Evolutionary conservation across 2,888 invertebrate genomes (phyloP).

Genomic region (Drymonia ruficornis): DNA sequence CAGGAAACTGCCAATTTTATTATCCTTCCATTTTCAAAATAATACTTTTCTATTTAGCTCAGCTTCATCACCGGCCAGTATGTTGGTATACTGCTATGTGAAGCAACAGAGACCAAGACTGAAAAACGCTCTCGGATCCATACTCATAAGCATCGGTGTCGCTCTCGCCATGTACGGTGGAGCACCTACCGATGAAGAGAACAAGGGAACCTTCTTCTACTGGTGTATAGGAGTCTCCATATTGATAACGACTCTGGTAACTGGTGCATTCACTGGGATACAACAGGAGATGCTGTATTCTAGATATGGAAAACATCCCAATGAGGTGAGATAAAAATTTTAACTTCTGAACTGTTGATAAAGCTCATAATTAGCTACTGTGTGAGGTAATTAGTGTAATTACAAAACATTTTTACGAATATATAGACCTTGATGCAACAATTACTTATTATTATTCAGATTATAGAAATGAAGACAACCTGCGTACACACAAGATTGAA

Average conservation of each 20-base stretch:
- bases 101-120: conserved; percentile 63
- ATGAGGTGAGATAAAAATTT: conserved; percentile 57
- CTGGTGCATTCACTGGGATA: conserved; percentile 73
- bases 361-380: not conserved
- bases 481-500: not conserved
- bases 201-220: conserved; percentile 58
- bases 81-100: conserved; percentile 70
- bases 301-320: conserved; percentile 75
- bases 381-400: no score
- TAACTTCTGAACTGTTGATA: not conserved
- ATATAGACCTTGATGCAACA: not conserved
- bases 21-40: no score
- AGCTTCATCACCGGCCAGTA: conserved; percentile 75
- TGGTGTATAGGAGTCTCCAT: conserved; percentile 74
- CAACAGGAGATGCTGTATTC: conserved; percentile 74
- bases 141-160: conserved; percentile 70
- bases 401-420: not conserved
- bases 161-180: conserved; percentile 73
- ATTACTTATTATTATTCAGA: not conserved
- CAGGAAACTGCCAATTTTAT: no score
- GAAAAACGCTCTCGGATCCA: conserved; percentile 65
- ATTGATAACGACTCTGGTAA: conserved; percentile 61
- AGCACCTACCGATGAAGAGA: conserved; percentile 61
- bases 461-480: not conserved
- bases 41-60: conserved; percentile 60